Evolutionary conservation across 2,888 invertebrate genomes (phyloP).

Genomic region (Diachrysia chrysitis): DNA sequence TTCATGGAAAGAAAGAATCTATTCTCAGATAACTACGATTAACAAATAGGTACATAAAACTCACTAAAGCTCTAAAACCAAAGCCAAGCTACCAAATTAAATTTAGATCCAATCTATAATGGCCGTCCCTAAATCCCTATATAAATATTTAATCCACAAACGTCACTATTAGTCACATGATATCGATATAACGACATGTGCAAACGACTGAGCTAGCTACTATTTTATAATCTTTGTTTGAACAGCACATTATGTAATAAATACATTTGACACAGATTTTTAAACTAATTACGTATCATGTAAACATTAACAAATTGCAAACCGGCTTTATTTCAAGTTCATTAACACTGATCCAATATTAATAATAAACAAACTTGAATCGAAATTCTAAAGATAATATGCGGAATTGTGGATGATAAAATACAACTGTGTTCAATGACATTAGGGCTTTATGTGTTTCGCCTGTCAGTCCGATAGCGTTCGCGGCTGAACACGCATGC

Average conservation of each 20-base stretch:
- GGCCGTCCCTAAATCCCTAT: too few species aligned
- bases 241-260: background rate
- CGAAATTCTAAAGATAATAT: background rate
- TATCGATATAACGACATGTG: background rate
- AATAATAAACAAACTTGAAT: constrained; percentile 2
- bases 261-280: background rate
- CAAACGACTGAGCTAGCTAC: background rate
- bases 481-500: background rate
- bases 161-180: background rate
- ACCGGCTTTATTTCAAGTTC: constrained; percentile 1
- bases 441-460: background rate
- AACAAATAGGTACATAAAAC: too few species aligned
- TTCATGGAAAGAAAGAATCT: too few species aligned
- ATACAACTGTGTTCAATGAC: background rate
- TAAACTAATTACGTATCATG: background rate
- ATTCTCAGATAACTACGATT: too few species aligned
- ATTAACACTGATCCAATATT: background rate
- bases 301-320: background rate
- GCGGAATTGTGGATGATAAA: background rate
- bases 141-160: background rate
- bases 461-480: background rate
- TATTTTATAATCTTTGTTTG: too few species aligned
- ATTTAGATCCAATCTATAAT: too few species aligned
- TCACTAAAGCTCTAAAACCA: too few species aligned
- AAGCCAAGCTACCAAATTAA: too few species aligned